Base-by-base conservation (phyloP, 1,140 invertebrate species). In the Oscheius sp. region DNA sequence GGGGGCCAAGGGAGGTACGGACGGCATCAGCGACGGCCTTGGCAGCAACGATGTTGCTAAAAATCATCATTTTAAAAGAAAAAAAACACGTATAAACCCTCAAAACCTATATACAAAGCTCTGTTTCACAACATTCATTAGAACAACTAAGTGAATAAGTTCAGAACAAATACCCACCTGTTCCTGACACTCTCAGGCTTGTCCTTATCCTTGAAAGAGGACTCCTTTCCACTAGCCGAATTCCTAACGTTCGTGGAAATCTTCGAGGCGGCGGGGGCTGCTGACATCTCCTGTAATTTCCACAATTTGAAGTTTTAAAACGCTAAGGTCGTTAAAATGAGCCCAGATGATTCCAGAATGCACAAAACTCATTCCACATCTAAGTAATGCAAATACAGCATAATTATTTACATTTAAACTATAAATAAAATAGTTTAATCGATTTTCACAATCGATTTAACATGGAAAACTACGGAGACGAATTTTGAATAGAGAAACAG, bases 1-100 rank as follows among this genome's bases (percentile, higher is more conserved):
- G 89, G 31, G 97, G 97, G 20, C 97, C 97, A 81, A 99, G 88
- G 88, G 94, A 97, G 20, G 97, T 99, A 73, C 96, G 90, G 80
- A 99, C 93, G 26, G 96, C 95, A 94, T 98, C 93, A 75, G 94
- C 92, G 63, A 99, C 94, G 87, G 95, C 95, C 91, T 99, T 99
- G 29, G 94, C 95, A 76, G 96, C 96, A 85, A 91, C 90, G 75
- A 99, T 98, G 85, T 99, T 99, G 80, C 93, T 71, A 49, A 62
- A 59, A 35, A 38, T n/a, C 20, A 3, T 49, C 13, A 31, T n/a
- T 20, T 62, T 32, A n/a, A n/a, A 23, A 20, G 1, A 15, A 0
- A 3, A 34, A 55, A 58, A n/a, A 4, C 15, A n/a, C 3, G 29
- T 18, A 55, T 34, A n/a, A 34, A 23, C 42, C 42, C 23, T 18